Evolutionary conservation across 2,797 vertebrate genomes (phyloP).

Genomic region (Vultur gryphus): DNA sequence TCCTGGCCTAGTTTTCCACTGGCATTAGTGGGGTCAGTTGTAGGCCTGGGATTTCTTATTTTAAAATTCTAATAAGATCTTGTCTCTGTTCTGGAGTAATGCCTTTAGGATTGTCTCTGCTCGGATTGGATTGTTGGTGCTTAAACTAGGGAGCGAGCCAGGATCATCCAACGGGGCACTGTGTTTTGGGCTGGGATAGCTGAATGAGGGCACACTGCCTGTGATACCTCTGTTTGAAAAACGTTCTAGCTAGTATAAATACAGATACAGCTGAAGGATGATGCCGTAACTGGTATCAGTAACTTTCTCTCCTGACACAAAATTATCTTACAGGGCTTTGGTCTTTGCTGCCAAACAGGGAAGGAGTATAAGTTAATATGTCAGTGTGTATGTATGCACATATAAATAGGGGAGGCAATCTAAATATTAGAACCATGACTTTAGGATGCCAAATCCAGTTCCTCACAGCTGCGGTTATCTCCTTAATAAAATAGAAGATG

Average conservation of each 20-base stretch:
- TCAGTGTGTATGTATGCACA: not conserved
- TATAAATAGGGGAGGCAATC: not conserved
- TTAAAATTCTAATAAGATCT: constrained; percentile 11
- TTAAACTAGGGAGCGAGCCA: not conserved
- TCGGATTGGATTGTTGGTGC: not conserved
- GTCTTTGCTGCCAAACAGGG: not conserved
- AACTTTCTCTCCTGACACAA: not conserved
- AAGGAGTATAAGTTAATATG: not conserved
- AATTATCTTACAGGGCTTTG: not conserved
- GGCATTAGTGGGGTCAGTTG: not conserved
- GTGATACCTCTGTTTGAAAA: not conserved
- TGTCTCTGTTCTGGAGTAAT: not conserved
- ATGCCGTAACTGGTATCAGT: rapidly evolving
- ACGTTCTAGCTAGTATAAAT: rapidly evolving
- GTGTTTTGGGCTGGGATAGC: not conserved
- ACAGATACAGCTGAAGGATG: rapidly evolving
- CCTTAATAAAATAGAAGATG: not conserved
- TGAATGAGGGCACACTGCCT: not conserved
- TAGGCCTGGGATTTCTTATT: not conserved
- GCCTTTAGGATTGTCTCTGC: not conserved
- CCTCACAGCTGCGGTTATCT: not conserved
- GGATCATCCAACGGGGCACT: not conserved
- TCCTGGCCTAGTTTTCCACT: not conserved
- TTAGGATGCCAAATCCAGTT: not conserved
- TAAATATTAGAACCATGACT: not conserved